Base-by-base conservation (phyloP, 1,140 invertebrate species). In the Caenorhabditis remanei region DNA sequence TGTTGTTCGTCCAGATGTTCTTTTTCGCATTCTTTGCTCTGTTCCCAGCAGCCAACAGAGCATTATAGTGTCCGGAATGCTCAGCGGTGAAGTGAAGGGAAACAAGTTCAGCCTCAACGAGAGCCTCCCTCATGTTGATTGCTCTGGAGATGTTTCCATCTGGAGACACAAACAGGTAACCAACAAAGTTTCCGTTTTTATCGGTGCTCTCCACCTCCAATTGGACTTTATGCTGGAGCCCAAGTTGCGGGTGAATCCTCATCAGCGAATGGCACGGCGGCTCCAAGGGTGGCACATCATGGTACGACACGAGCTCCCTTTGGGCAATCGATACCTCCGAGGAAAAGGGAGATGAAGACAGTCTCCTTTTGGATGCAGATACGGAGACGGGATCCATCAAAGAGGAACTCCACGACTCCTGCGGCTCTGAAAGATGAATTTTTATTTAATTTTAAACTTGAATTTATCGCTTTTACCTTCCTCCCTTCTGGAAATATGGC, bases 161-260 rank as follows among this genome's bases (percentile, higher is more conserved):
- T 67, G 87, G 87, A 48, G 98, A 96, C 21, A 96, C 94, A 94
- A 96, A 97, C 4, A 99, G 93, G 96, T 97, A 99, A 6, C 98
- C 98, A 92, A 99, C 99, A 91, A 99, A 99, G 89, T 96, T 96
- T 89, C 97, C 90, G 41, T 84, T 86, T 91, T 98, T 98, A 92
- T 99, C 98, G 93, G 97, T 96, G 71, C 95, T 95, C 92, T 99
- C 98, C 46, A 99, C 96, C 91, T 97, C 96, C 79, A 99, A 95
- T 88, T 96, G 95, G 4, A 99, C 94, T 92, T 99, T 97, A 86
- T 96, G 95, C 92, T 99, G 98, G 87, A 99, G 93, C 88, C 96
- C 95, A 85, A 95, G 94, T 97, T 96, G 89, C 97, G 96, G 0
- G 96, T 98, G 92, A 97, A 98, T 0, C 98, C 93, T 98, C 97